phyloP scores from a whole-genome alignment of 2,888 invertebrate genomes.

The Sipunculus nudus region DNA sequence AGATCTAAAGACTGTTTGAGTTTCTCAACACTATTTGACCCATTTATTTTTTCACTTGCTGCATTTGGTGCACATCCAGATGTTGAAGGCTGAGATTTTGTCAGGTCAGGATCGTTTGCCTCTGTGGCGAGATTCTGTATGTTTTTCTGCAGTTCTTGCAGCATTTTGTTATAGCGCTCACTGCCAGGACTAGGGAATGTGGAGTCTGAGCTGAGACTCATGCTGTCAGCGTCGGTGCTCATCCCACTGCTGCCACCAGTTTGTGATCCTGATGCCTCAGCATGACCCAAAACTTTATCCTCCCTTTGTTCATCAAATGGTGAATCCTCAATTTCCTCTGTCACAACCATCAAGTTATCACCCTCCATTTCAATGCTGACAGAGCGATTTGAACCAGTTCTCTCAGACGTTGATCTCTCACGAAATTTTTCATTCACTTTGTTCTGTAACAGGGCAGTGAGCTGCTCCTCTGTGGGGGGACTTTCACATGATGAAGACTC shows the following conservation, averaged over 20 bases:
- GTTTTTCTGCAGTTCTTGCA: slow-evolving; percentile 36
- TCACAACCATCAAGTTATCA: slow-evolving; percentile 63
- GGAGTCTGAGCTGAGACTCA: slow-evolving; percentile 52
- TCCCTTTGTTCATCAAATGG: slow-evolving; percentile 15
- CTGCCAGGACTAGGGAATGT: slow-evolving; percentile 48
- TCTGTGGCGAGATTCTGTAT: neutral
- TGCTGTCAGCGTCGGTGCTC: slow-evolving; percentile 42
- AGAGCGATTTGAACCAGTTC: slow-evolving; percentile 43
- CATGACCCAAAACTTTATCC: neutral
- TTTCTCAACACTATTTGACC: slow-evolving; percentile 23
- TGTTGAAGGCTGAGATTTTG: neutral
- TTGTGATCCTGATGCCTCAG: neutral
- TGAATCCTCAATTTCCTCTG: slow-evolving; percentile 51
- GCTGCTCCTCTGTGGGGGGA: slow-evolving; percentile 52
- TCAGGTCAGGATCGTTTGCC: neutral
- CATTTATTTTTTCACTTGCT: no score
- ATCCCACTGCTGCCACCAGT: neutral
- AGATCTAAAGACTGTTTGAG: slow-evolving; percentile 39
- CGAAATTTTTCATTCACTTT: slow-evolving; percentile 44
- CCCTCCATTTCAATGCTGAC: slow-evolving; percentile 66
- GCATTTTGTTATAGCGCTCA: slow-evolving; percentile 40
- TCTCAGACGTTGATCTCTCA: slow-evolving; percentile 31
- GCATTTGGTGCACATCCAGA: neutral
- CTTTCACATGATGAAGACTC: slow-evolving; percentile 47
- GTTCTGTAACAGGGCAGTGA: no score